Percentiles rank a stretch among this genome's conserved stretches.
phyloP scores from a whole-genome alignment of 1,140 invertebrate species.

The Micrasema minimum region DNA sequence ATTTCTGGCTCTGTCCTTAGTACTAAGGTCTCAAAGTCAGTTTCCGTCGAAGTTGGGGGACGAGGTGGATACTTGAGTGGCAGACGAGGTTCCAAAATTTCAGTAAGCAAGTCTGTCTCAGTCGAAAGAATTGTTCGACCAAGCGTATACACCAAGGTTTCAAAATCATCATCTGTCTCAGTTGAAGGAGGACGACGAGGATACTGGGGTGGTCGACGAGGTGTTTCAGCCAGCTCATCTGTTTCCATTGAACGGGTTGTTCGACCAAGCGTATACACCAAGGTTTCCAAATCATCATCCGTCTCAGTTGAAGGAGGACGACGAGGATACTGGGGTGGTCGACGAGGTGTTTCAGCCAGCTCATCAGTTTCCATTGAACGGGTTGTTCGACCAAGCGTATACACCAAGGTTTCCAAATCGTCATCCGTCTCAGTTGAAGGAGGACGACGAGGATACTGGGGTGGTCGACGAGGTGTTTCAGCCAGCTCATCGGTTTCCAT shows the following conservation, averaged over 20 bases:
- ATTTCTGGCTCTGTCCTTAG: neutral
- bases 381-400: slow-evolving; percentile 13
- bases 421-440: slow-evolving; percentile 25
- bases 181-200: slow-evolving; percentile 18
- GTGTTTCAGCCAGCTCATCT: slow-evolving; percentile 8
- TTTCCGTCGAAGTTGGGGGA: slow-evolving; percentile 22
- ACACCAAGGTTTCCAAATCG: slow-evolving; percentile 32
- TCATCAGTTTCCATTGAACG: slow-evolving; percentile 41
- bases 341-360: slow-evolving; percentile 10
- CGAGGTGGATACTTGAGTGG: neutral
- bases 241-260: slow-evolving; percentile 33
- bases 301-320: slow-evolving; percentile 26
- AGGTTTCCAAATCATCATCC: neutral
- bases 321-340: slow-evolving; percentile 11
- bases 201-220: neutral
- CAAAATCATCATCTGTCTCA: slow-evolving; percentile 27
- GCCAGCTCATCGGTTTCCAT: slow-evolving; percentile 32
- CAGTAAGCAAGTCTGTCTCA: neutral
- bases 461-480: slow-evolving; percentile 28
- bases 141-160: slow-evolving; percentile 16
- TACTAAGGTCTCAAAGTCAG: neutral
- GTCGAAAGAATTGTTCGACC: slow-evolving; percentile 31
- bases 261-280: neutral
- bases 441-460: slow-evolving; percentile 7
- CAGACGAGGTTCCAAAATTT: neutral